Base-by-base conservation (phyloP, 2,888 invertebrate species). In the Cataglyphis altisquamis region DNA sequence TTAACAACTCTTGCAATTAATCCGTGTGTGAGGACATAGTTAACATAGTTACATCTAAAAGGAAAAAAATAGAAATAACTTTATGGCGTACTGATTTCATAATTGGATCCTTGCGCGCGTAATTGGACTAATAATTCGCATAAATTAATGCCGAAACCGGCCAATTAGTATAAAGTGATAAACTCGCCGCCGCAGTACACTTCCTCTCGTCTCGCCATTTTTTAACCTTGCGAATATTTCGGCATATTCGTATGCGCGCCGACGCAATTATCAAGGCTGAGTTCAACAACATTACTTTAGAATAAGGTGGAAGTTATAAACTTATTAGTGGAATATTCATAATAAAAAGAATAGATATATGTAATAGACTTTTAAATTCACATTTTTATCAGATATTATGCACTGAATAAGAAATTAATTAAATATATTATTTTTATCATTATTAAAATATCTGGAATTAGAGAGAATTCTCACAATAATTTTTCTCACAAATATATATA, bases 1-100 rank as follows among this genome's bases (percentile, higher is more conserved):
- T 66, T 83, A 85, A 85, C 84, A 80, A 86, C 68, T 83, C 78
- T 82, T 72, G 82, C 81, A 89, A 89, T 89, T 89, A 88, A 70
- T 80, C 60, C 60, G 57, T 15, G 21, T 41, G 45, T 36, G 60
- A 45, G 45, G 78, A 62, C 45, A 52, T 52, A 52, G n/a, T 80
- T 80, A 80, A 72, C 45, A 36, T 72, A 12, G 73, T 32, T 73
- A 57, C 25, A 60, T 60, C 73, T 73, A 6, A 25, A 52, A 57
- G 67, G 10, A 41, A 72, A 73, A 73, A 25, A 72, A 60, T 73
- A 80, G 78, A 32, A 52, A 66, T 41, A 78, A 32, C 45, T 72
- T 60, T 72, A 80, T 73, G 32, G 41, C 32, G 45, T 72, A 80
- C 60, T 83, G 87, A 85, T 84, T 82, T 81, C 15, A 82, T 87